Conservation (phyloP, 2,797 vertebrate genomes). For the Tolypeutes matacus region DNA sequence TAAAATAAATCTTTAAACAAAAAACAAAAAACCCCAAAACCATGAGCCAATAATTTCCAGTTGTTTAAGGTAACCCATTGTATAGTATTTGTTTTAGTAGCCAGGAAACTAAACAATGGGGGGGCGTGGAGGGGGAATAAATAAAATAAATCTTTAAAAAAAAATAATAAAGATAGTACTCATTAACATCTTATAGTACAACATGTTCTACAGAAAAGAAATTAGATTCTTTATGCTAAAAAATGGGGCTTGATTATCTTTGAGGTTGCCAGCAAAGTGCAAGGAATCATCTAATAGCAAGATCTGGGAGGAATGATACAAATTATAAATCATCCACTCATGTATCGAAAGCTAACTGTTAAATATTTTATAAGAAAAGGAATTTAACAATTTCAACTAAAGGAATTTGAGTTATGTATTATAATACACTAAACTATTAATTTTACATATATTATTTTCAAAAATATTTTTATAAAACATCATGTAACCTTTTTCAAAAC, state of each 20-base stretch:
- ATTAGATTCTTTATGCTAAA: slow-evolving; percentile 19
- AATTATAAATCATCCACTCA: neutral
- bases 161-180: neutral
- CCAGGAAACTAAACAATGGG: no score
- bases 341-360: neutral
- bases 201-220: neutral
- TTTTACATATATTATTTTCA: slow-evolving; percentile 9
- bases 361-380: slow-evolving; percentile 38
- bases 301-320: neutral
- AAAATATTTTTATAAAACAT: slow-evolving; percentile 39
- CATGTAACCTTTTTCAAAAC: neutral
- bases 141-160: no score
- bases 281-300: slow-evolving; percentile 42
- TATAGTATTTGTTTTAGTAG: no score
- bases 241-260: neutral
- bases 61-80: no score
- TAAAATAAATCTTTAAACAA: no score
- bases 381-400: slow-evolving; percentile 64
- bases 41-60: no score
- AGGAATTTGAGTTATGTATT: slow-evolving; percentile 35
- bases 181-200: neutral
- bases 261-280: neutral
- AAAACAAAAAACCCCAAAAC: no score
- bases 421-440: slow-evolving; percentile 32
- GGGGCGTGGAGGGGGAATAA: no score